Evolutionary conservation across 2,113 vertebrate species (phyloP).

Genomic region (Hymenochirus boettgeri): DNA sequence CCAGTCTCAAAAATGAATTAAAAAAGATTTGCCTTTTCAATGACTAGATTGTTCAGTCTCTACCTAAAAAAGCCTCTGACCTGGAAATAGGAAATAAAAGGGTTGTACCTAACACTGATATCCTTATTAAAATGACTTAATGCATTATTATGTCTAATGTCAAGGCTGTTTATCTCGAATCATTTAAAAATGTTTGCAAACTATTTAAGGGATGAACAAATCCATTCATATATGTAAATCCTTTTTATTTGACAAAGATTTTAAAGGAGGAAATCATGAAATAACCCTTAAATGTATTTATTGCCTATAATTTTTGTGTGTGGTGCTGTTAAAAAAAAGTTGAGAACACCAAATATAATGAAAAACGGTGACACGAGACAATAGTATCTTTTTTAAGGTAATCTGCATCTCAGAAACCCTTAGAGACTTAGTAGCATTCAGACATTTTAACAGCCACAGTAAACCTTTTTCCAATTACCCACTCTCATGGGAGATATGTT

Average conservation of each 20-base stretch:
- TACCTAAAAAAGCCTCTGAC: background rate
- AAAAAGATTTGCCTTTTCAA: slow-evolving; percentile 28
- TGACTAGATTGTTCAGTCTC: slow-evolving; percentile 11
- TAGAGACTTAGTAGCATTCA: background rate
- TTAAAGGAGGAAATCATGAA: no score
- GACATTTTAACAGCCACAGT: background rate
- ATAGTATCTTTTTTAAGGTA: background rate
- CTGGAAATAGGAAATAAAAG: slow-evolving; percentile 15
- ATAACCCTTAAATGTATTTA: no score
- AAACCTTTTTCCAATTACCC: slow-evolving; percentile 5
- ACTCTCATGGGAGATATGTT: background rate
- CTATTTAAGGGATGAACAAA: no score
- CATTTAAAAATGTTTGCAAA: no score
- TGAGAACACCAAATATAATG: background rate
- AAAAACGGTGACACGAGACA: background rate
- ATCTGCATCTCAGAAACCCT: background rate
- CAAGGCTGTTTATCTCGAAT: no score
- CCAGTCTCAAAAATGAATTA: slow-evolving; percentile 47
- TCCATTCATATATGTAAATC: no score
- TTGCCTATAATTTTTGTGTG: background rate
- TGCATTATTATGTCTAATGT: no score
- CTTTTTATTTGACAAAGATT: no score
- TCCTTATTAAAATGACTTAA: no score
- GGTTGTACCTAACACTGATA: no score
- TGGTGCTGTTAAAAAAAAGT: background rate